Base-by-base conservation (phyloP, 2,797 vertebrate genomes). In the Platalea minor region DNA sequence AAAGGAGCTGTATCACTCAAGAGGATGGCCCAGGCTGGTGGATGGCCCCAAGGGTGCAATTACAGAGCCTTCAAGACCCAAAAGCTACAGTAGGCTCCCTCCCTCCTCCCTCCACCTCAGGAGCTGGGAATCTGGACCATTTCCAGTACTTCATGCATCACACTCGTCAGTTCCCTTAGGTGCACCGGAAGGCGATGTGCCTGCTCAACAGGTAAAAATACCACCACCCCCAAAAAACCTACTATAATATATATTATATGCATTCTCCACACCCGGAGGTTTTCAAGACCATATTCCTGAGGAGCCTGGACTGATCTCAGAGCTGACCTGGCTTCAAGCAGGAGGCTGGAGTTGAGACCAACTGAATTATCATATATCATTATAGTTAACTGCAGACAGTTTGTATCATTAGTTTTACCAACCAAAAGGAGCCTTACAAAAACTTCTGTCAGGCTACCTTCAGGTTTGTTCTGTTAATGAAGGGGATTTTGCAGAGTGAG, bases 21-120 rank as follows among this genome's bases (percentile, higher is more conserved):
- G 48, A 51, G 16, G 23, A 60, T 35, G 7, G 18, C 15, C 8
- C 51, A 17, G 0, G 0, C 17, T 33, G 9, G 14, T 17, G 23
- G 11, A 46, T 20, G 23, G 14, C 19, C 33, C 6, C 37, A 39
- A 33, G 28, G 26, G 13, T 68, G 13, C 13, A 39, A 7, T 25
- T 78, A 24, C 5, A 3, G 31, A 84, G 21, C 28, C 33, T 63
- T 54, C 35, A 53, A 76, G 54, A 31, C 25, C 17, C 13, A 46
- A 70, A 61, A 81, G 16, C 37, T 88, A 33, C 17, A 67, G 35
- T 18, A 3, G 2, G 13, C 7, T 74, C 29, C 33, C 17, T 87
- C 24, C 2, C 25, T 61, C 25, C 48, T 65, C 15, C 9, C 10
- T 78, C 67, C 26, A 39, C 11, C 46, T 73, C 25, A 8, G 41